These are phyloP conservation scores for Argentina silus DNA, from an alignment of 2,797 vertebrate species.

Conservation along the genomic window DNA sequence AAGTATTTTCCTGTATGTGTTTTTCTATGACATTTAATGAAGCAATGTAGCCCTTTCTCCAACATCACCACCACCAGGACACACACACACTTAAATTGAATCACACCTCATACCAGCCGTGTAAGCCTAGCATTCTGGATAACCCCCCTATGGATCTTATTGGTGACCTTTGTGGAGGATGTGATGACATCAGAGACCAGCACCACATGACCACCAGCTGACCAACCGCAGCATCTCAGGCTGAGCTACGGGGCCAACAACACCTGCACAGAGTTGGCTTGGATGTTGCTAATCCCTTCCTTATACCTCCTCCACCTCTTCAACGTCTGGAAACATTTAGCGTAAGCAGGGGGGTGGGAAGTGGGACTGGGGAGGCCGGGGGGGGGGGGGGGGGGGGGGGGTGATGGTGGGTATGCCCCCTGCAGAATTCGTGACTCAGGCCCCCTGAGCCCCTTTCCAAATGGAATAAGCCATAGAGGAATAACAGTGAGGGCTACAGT, in stretches of 20 bases:
- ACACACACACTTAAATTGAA: background rate
- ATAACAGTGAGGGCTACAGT: constrained; percentile 15
- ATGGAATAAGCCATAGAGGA: constrained; percentile 32
- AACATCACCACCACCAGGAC: background rate
- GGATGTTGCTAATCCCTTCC: background rate
- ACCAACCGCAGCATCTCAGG: background rate
- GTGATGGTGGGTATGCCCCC: background rate
- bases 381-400: background rate
- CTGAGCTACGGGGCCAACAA: background rate
- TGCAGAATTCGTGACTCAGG: background rate
- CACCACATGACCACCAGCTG: constrained; percentile 2
- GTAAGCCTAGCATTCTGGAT: background rate
- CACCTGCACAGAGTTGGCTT: constrained; percentile 14
- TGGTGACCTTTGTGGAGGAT: background rate
- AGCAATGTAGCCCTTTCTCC: too few species aligned
- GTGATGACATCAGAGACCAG: background rate
- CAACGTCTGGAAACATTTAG: background rate
- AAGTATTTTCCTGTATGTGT: too few species aligned
- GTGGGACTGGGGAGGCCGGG: too few species aligned
- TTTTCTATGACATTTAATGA: too few species aligned
- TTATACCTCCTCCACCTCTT: background rate
- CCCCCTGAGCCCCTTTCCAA: constrained; percentile 26
- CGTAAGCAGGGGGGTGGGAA: too few species aligned
- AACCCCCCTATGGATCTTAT: background rate
- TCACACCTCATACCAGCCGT: background rate